Base-by-base conservation (phyloP, 2,113 vertebrate genomes). In the Carettochelys insculpta region DNA sequence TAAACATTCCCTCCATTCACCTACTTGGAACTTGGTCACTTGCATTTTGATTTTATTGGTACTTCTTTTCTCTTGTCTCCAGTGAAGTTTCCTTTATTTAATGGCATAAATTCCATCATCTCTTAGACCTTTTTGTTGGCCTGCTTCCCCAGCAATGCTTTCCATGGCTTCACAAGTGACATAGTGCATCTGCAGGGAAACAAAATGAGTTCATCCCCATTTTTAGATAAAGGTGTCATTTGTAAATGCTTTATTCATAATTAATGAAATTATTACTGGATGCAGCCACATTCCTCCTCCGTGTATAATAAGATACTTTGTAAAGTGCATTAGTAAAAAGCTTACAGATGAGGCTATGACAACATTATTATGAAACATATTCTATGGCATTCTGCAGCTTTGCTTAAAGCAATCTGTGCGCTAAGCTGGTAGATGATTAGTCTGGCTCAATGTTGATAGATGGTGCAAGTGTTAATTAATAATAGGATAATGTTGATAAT, bases 401-500 rank as follows among this genome's bases (percentile, higher is more conserved):
- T 80, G 81, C 87, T 92, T 93, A 93, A 82, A 94, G 89, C 80
- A 81, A 89, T 86, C 94, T 90, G 91, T 81, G 92, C 77, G 76
- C 53, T n/a, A 41, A 53, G 93, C 87, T 95, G 95, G 95, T 93
- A 93, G 95, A 93, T 80, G 82, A 91, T 93, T 80, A 79, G 68
- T 86, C 81, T 34, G 76, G 85, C 53, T 82, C 34, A 9, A 43
- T 86, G 52, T 68, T 73, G 94, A 93, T 85, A 88, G 87, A 75
- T 65, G 90, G 90, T 90, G 80, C 76, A 95, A 97, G 96, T 88
- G 88, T 88, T 95, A 85, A 94, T 90, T 92, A 90, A 91, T 86
- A 92, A 89, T 80, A 51, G 92, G 95, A 86, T 89, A 94, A 95
- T 47, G 38, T 76, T 91, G 76, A 80, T 93, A 89, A 50, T 86